Conservation (phyloP, 2,888 invertebrate species). For the Limnephilus lunatus region DNA sequence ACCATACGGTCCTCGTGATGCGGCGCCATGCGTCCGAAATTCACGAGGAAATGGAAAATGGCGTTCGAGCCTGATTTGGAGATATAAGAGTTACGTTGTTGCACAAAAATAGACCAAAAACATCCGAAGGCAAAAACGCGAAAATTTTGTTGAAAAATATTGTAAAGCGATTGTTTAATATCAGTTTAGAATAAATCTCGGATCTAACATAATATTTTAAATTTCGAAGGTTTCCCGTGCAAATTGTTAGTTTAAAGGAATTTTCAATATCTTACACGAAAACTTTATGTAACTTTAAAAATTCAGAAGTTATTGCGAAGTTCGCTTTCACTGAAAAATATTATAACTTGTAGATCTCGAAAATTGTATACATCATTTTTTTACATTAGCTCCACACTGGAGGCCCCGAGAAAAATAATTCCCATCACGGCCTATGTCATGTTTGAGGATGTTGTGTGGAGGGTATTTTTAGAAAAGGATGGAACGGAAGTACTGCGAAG, state of each 20-base stretch:
- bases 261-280: background rate
- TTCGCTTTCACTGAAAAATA: background rate
- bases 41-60: slow-evolving; percentile 32
- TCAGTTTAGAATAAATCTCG: background rate
- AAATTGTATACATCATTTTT: no score
- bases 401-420: no score
- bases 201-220: background rate
- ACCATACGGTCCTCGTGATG: slow-evolving; percentile 6
- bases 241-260: background rate
- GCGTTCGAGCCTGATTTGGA: background rate
- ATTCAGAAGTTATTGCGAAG: no score
- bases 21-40: slow-evolving; percentile 15
- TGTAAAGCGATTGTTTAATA: background rate
- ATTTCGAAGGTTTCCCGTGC: background rate
- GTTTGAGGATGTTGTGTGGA: no score
- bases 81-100: background rate
- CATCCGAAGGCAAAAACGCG: background rate
- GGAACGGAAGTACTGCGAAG: no score
- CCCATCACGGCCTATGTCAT: no score
- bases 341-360: no score
- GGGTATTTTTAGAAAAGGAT: no score
- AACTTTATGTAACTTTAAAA: background rate
- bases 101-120: background rate
- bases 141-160: background rate
- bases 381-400: no score